These are phyloP conservation scores for Capitella teleta DNA, from an alignment of 1,140 invertebrate genomes.

Conservation along the genomic window DNA sequence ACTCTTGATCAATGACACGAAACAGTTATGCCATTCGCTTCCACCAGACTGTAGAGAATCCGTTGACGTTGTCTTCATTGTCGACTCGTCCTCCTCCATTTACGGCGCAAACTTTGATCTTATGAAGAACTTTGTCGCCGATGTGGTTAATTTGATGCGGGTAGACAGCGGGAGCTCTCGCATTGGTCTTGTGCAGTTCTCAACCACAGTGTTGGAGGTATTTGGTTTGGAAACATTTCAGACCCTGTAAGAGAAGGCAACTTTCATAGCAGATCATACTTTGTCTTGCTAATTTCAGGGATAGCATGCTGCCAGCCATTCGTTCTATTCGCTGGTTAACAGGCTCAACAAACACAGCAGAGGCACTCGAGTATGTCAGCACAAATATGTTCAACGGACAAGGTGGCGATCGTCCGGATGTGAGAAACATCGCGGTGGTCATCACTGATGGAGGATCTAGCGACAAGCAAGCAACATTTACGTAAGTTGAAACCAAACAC, in stretches of 20 bases:
- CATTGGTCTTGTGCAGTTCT: not conserved
- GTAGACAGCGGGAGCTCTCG: not conserved
- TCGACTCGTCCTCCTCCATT: constrained; percentile 15
- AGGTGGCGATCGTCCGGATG: not conserved
- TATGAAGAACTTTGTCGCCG: not conserved
- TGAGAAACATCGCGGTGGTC: not conserved
- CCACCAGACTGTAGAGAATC: not conserved
- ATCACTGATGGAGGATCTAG: constrained; percentile 1
- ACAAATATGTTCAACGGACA: not conserved
- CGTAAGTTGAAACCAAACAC: too few relatives aligned
- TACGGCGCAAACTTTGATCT: constrained; percentile 2
- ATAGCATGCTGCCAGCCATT: too few relatives aligned
- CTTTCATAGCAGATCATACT: too few relatives aligned
- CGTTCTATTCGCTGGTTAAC: too few relatives aligned
- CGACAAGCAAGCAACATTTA: constrained; percentile 5
- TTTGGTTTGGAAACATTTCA: not conserved
- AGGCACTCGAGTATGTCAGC: not conserved
- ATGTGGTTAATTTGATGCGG: not conserved
- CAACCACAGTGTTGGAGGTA: not conserved
- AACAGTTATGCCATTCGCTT: too few relatives aligned
- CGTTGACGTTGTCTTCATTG: constrained; percentile 12
- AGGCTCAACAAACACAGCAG: not conserved
- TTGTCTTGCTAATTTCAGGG: too few relatives aligned
- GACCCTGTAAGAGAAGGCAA: too few relatives aligned
- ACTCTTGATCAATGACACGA: too few relatives aligned